A percentile compares a stretch with the other conserved stretches of the same genome.
These are phyloP conservation scores for Argopecten irradians DNA, from an alignment of 1,140 invertebrate species.

Conservation along the genomic window DNA sequence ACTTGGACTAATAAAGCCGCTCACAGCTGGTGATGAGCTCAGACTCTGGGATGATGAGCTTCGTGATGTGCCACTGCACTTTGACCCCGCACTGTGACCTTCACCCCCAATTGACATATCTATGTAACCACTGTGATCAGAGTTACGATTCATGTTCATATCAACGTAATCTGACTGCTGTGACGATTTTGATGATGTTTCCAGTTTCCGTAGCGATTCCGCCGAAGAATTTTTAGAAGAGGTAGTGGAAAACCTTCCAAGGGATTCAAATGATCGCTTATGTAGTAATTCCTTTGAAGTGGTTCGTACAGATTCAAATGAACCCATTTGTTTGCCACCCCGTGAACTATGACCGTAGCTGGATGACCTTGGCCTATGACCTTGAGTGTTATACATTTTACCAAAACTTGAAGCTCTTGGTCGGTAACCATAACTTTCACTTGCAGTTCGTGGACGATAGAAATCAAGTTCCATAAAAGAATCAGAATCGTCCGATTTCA, in stretches of 20 bases:
- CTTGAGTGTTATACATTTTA: conserved; percentile 52
- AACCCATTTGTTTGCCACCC: conserved; percentile 49
- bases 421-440: conserved; percentile 71
- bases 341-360: conserved; percentile 70
- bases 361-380: conserved; percentile 70
- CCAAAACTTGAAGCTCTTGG: conserved; percentile 71
- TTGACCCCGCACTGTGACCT: conserved; percentile 43
- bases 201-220: conserved; percentile 63
- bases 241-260: conserved; percentile 59
- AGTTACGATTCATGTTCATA: conserved; percentile 57
- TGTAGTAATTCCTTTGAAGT: conserved; percentile 59
- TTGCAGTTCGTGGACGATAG: conserved; percentile 71
- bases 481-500: conserved; percentile 70
- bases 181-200: conserved; percentile 54
- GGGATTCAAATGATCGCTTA: conserved; percentile 63
- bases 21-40: conserved; percentile 54
- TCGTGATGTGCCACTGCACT: conserved; percentile 36
- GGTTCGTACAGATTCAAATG: conserved; percentile 60
- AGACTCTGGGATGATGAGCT: conserved; percentile 54
- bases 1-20: conserved; percentile 33
- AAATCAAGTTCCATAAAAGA: conserved; percentile 72
- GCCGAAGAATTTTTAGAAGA: conserved; percentile 64
- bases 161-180: conserved; percentile 66
- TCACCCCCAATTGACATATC: conserved; percentile 63
- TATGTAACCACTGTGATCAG: conserved; percentile 59